Evolutionary conservation across 1,140 invertebrate species (phyloP).

Genomic region (Polypedilum vanderplanki): DNA sequence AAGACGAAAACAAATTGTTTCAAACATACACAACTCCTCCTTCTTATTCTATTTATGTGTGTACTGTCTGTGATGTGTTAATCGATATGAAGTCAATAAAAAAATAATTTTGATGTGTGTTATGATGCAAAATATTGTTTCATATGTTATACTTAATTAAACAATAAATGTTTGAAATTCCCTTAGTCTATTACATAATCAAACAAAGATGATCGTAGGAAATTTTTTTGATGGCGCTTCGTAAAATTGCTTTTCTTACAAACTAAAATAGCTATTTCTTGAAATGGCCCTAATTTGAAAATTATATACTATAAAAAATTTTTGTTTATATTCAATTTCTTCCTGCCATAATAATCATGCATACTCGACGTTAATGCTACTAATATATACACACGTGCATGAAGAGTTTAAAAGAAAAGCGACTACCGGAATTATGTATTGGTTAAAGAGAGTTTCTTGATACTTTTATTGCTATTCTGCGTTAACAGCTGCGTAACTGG

Average conservation of each 20-base stretch:
- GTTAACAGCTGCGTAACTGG: constrained; percentile 16
- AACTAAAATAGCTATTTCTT: too few relatives aligned
- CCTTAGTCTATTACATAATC: too few relatives aligned
- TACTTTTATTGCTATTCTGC: constrained; percentile 1
- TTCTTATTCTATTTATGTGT: too few relatives aligned
- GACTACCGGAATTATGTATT: background rate
- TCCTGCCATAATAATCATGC: constrained; percentile 8
- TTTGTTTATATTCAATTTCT: background rate
- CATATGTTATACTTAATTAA: background rate
- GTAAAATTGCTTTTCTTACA: too few relatives aligned
- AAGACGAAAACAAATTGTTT: constrained; percentile 8
- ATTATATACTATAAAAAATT: background rate
- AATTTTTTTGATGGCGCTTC: too few relatives aligned
- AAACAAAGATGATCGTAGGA: too few relatives aligned
- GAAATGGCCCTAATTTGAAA: background rate
- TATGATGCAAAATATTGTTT: constrained; percentile 10
- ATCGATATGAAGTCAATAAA: constrained; percentile 23
- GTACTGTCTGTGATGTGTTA: constrained; percentile 14
- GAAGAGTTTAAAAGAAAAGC: background rate
- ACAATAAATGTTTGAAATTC: too few relatives aligned
- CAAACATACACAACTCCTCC: background rate
- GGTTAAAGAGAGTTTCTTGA: background rate
- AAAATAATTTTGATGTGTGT: background rate
- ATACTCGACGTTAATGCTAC: background rate
- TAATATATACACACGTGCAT: too few relatives aligned